Evolutionary conservation across 2,113 vertebrate species (phyloP).

Genomic region (Trachemys scripta): DNA sequence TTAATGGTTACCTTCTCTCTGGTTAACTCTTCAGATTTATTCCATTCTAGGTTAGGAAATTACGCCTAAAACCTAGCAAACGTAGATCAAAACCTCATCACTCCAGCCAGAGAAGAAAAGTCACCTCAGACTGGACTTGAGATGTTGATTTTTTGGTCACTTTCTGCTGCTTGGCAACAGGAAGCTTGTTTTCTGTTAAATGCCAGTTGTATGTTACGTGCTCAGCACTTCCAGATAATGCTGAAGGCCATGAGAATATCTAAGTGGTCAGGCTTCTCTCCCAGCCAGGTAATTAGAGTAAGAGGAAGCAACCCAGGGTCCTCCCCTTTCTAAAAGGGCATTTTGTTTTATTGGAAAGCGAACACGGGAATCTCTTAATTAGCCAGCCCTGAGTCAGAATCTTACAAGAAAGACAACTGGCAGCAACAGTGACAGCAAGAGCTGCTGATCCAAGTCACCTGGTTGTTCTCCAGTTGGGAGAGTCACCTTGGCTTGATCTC

Average conservation of each 20-base stretch:
- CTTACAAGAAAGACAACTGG: not conserved
- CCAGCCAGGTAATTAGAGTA: not conserved
- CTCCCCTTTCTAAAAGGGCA: not conserved
- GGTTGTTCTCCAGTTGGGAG: not conserved
- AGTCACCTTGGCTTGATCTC: not conserved
- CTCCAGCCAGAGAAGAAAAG: not conserved
- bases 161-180: not conserved
- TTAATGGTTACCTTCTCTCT: not conserved
- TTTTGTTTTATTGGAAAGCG: not conserved
- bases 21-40: not conserved
- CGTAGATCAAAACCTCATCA: not conserved
- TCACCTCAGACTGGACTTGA: not conserved
- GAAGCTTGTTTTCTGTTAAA: not conserved
- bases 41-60: not conserved
- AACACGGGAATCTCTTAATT: not conserved
- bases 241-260: rapidly evolving
- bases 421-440: not conserved
- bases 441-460: not conserved
- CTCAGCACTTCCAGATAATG: not conserved
- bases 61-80: not conserved
- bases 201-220: not conserved
- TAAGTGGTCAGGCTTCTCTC: not conserved
- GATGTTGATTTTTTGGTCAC: not conserved
- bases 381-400: not conserved
- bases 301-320: not conserved